A percentile compares a stretch with the other conserved stretches of the same genome.
phyloP scores from a whole-genome alignment of 2,113 vertebrate genomes.

The Nettapus auritus region DNA sequence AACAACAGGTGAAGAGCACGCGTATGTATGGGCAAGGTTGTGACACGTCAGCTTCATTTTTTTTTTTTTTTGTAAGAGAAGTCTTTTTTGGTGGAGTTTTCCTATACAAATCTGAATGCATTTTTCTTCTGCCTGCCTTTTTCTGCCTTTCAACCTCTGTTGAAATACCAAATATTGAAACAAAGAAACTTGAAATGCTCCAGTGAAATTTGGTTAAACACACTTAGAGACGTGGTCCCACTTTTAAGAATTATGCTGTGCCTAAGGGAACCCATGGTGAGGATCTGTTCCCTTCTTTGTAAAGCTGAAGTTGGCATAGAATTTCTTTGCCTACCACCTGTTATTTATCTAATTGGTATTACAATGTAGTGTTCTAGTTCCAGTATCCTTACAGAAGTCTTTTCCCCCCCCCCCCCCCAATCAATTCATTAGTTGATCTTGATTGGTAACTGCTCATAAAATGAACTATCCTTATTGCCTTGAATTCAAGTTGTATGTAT shows the following conservation, averaged over 20 bases:
- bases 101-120: not conserved
- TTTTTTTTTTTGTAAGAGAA: not conserved
- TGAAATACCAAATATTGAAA: not conserved
- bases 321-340: not conserved
- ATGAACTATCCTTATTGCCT: not conserved
- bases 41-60: not conserved
- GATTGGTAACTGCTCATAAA: not conserved
- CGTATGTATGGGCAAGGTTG: not conserved
- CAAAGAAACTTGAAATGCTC: not conserved
- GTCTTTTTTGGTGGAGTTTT: not conserved
- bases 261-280: not conserved
- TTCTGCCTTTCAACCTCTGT: too few species aligned
- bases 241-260: not conserved
- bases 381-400: not conserved
- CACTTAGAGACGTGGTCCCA: not conserved
- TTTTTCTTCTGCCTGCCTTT: not conserved
- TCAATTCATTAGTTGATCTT: not conserved
- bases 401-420: not conserved
- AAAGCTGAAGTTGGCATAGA: not conserved
- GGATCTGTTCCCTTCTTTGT: not conserved
- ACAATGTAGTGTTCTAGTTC: not conserved
- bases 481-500: not conserved
- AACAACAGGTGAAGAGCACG: not conserved
- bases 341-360: constrained; percentile 30
- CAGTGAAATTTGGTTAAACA: not conserved